Evolutionary conservation across 2,888 invertebrate genomes (phyloP).

Genomic region (Andrena praecox): DNA sequence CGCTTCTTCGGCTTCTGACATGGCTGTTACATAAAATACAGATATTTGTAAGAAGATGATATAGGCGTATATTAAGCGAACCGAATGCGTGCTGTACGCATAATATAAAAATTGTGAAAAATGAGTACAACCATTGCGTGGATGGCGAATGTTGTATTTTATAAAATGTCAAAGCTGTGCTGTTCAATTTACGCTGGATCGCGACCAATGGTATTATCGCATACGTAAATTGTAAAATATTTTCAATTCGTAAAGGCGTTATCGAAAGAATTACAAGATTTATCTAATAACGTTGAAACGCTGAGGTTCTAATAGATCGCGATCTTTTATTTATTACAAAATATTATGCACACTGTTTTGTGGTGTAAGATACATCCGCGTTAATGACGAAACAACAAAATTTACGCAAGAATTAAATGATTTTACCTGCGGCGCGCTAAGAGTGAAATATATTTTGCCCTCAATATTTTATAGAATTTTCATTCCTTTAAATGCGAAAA

Average conservation of each 20-base stretch:
- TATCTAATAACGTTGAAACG: background rate
- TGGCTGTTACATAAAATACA: constrained; percentile 38
- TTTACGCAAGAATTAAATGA: background rate
- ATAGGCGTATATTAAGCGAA: background rate
- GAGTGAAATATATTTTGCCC: background rate
- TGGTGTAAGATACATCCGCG: background rate
- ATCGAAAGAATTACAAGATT: background rate
- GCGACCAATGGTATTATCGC: background rate
- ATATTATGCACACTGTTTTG: background rate
- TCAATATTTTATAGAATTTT: constrained; percentile 1
- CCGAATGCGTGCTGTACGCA: background rate
- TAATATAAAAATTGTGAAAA: background rate
- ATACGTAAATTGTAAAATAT: constrained; percentile 1
- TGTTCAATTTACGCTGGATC: background rate
- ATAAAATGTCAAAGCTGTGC: background rate
- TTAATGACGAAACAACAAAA: constrained; percentile 12
- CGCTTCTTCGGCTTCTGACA: constrained; percentile 64
- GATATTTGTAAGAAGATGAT: background rate
- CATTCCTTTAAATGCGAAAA: background rate
- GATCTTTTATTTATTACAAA: background rate
- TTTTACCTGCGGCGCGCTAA: background rate
- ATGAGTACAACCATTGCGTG: background rate
- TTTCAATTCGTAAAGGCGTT: background rate
- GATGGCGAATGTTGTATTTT: background rate
- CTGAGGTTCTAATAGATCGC: background rate